Evolutionary conservation across 2,888 invertebrate genomes (phyloP).

Genomic region (Phasia obesa): DNA sequence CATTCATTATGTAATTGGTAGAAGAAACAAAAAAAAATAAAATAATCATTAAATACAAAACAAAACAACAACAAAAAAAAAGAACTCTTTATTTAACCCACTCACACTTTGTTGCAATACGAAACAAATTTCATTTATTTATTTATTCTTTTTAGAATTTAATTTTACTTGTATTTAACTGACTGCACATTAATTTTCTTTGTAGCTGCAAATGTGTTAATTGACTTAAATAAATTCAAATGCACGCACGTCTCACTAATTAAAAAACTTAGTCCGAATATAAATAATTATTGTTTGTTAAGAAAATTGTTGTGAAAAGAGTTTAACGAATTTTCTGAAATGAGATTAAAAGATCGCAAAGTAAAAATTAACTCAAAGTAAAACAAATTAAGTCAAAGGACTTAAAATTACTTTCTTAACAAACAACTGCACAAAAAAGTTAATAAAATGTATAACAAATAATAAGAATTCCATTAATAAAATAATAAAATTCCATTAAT

Average conservation of each 20-base stretch:
- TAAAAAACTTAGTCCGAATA: conserved; percentile 6
- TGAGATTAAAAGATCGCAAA: background rate
- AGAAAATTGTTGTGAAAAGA: conserved; percentile 6
- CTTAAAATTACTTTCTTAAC: no score
- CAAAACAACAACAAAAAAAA: background rate
- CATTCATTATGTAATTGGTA: conserved; percentile 62
- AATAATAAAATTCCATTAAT: no score
- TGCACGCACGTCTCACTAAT: conserved; percentile 12
- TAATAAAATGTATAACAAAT: no score
- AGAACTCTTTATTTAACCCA: conserved; percentile 46
- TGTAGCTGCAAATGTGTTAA: conserved; percentile 39
- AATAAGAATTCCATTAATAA: no score
- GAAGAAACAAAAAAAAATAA: conserved; percentile 4
- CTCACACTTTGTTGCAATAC: conserved; percentile 37
- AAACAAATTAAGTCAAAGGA: background rate
- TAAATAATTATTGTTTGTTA: conserved; percentile 19
- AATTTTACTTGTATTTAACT: conserved; percentile 3
- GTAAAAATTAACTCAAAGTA: background rate
- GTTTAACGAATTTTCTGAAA: conserved; percentile 33
- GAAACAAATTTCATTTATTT: conserved; percentile 15
- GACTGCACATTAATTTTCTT: conserved; percentile 22
- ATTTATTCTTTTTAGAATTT: background rate
- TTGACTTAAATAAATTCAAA: conserved; percentile 51
- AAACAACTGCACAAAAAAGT: no score
- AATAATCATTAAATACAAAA: conserved; percentile 3